Evolutionary conservation across 1,140 invertebrate species (phyloP).

Genomic region (Phortica variegata): DNA sequence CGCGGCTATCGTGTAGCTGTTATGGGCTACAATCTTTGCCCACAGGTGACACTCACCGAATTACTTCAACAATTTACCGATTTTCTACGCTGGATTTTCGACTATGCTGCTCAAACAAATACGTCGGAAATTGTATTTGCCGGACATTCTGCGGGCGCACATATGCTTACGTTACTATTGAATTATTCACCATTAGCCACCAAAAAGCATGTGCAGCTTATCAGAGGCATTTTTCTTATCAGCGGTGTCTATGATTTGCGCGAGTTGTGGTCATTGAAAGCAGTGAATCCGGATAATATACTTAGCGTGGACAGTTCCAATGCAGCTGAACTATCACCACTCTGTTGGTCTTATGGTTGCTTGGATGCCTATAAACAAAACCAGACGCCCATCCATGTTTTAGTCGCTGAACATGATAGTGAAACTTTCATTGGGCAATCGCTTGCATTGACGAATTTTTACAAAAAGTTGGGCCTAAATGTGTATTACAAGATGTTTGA

Average conservation of each 20-base stretch:
- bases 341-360: constrained; percentile 25
- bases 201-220: constrained; percentile 6
- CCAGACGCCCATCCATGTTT: constrained; percentile 41
- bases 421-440: constrained; percentile 56
- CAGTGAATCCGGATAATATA: constrained; percentile 41
- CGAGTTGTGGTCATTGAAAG: constrained; percentile 32
- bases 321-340: constrained; percentile 29
- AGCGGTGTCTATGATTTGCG: constrained; percentile 63
- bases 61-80: constrained; percentile 67
- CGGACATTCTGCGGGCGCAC: constrained; percentile 77
- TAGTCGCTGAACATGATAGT: constrained; percentile 59
- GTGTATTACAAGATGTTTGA: constrained; percentile 34
- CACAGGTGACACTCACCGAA: constrained; percentile 62
- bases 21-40: constrained; percentile 77
- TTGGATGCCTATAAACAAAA: constrained; percentile 9
- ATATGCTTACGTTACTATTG: constrained; percentile 61
- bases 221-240: constrained; percentile 58
- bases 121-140: constrained; percentile 64
- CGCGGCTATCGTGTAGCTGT: constrained; percentile 68
- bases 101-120: constrained; percentile 60
- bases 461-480: constrained; percentile 21
- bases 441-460: constrained; percentile 22
- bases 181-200: constrained; percentile 10
- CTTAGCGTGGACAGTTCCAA: constrained; percentile 21
- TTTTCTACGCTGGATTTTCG: constrained; percentile 63